Evolutionary conservation across 1,140 invertebrate genomes (phyloP).

Genomic region (Drosophila watanabei): DNA sequence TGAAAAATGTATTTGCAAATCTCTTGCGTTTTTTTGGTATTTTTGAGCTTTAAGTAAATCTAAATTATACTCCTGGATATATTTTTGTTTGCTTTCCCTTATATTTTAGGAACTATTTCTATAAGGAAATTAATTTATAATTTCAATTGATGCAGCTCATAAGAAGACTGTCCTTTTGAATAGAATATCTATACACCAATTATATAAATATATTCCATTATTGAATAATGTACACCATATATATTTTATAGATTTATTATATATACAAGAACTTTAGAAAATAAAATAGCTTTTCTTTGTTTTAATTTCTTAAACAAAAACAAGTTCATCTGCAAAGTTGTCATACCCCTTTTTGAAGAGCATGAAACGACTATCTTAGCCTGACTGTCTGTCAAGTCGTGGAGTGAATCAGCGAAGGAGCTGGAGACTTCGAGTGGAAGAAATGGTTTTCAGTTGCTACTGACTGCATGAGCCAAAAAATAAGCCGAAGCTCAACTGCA

Average conservation of each 20-base stretch:
- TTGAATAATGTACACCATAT: too few relatives aligned
- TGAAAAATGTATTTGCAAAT: not conserved
- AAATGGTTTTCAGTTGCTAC: slow-evolving; percentile 4
- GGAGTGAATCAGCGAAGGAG: slow-evolving; percentile 26
- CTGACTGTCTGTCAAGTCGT: slow-evolving; percentile 23
- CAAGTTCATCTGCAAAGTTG: not conserved
- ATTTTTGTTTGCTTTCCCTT: not conserved
- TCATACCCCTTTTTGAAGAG: not conserved
- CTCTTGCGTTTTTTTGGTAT: not conserved
- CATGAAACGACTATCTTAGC: slow-evolving; percentile 12
- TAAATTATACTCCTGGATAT: not conserved
- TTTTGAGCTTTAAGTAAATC: not conserved
- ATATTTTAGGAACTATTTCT: not conserved
- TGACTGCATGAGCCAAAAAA: slow-evolving; percentile 35
- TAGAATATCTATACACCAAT: not conserved
- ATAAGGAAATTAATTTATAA: not conserved
- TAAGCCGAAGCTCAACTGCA: not conserved
- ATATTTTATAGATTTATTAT: too few relatives aligned
- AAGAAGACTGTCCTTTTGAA: not conserved
- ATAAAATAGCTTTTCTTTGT: not conserved
- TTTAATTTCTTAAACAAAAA: not conserved
- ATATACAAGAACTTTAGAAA: too few relatives aligned
- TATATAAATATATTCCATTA: too few relatives aligned
- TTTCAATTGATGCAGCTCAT: not conserved
- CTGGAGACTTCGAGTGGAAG: slow-evolving; percentile 17